Base-by-base conservation (phyloP, 2,797 vertebrate species). In the Melanotaenia nigrans region DNA sequence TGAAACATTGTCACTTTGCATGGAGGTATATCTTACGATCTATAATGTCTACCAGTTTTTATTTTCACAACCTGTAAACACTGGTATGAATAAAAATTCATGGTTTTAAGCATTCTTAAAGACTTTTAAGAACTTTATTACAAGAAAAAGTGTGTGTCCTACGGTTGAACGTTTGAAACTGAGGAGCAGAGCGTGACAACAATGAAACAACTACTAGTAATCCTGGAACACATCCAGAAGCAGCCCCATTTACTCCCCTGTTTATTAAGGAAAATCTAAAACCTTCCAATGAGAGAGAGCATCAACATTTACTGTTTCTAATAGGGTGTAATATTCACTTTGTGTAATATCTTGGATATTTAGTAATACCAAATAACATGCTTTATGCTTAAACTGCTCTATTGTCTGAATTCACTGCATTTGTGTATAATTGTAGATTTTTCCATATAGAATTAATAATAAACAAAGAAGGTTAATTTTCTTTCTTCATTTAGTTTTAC, bases 391-490 rank as follows among this genome's bases (percentile, higher is more conserved):
- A 58, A 32, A 30, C 22, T 47, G 30, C 18, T 64, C 12, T 1
- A 40, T 32, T 68, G 54, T 22, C 40, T 14, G 62, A 67, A 32
- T 75, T 75, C 18, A 61, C 28, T n/a, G 8, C 18, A 53, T 71
- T 30, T 68, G 38, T 1, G 60, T 66, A 45, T 49, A 66, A 3
- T 25, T 6, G 7, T 53, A 6, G 28, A 63, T 24, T 42, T 42
- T 1, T 25, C 42, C 75, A 16, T 8, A 76, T 57, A 61, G 35
- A 66, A 66, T 47, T 51, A 30, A 61, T 57, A 59, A 67, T 59
- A 58, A 64, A 63, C 36, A 61, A 66, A 73, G 69, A 45, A 40
- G 55, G 51, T 75, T 58, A 18, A 22, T 63, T 63, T 66, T 36
- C 3, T 9, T 24, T 68, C 24, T 61, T 71, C 49, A 81, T 74